phyloP scores from a whole-genome alignment of 2,797 vertebrate species.

The Hipposideros larvatus region DNA sequence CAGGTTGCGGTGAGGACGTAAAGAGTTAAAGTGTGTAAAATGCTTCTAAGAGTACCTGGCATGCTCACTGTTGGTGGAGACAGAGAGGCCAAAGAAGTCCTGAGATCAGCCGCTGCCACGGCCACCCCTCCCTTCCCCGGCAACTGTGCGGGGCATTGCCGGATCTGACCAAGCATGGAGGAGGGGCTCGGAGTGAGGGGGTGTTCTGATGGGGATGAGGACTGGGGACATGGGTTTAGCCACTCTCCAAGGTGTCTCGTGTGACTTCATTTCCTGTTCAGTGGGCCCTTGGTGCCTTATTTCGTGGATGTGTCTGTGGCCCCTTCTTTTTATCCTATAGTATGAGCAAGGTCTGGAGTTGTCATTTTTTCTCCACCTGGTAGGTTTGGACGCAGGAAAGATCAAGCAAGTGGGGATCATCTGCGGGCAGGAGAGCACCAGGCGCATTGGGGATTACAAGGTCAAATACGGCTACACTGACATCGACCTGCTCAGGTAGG shows the following conservation, averaged over 20 bases:
- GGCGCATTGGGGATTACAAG: slow-evolving; percentile 96
- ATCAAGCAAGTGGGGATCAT: slow-evolving; percentile 94
- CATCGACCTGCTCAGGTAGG: slow-evolving; percentile 96
- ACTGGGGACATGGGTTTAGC: background rate
- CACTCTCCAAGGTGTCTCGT: rapidly evolving
- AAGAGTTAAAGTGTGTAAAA: background rate
- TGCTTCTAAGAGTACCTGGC: background rate
- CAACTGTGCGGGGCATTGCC: rapidly evolving
- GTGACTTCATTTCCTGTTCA: background rate
- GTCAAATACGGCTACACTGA: slow-evolving; percentile 97
- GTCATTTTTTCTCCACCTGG: background rate
- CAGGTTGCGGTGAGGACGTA: background rate
- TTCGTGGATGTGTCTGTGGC: background rate
- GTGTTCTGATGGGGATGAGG: background rate
- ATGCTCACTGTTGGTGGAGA: background rate
- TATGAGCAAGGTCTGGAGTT: background rate
- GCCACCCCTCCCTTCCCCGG: rapidly evolving
- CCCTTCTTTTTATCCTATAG: background rate
- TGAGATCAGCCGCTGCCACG: rapidly evolving
- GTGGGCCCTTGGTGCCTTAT: background rate
- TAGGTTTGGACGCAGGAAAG: slow-evolving; percentile 94
- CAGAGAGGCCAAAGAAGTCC: background rate
- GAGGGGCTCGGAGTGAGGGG: too few relatives aligned
- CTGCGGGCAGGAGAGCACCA: slow-evolving; percentile 95
- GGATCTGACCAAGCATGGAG: rapidly evolving